Evolutionary conservation across 2,797 vertebrate species (phyloP).

Genomic region (Sebastiscus albofasciatus): DNA sequence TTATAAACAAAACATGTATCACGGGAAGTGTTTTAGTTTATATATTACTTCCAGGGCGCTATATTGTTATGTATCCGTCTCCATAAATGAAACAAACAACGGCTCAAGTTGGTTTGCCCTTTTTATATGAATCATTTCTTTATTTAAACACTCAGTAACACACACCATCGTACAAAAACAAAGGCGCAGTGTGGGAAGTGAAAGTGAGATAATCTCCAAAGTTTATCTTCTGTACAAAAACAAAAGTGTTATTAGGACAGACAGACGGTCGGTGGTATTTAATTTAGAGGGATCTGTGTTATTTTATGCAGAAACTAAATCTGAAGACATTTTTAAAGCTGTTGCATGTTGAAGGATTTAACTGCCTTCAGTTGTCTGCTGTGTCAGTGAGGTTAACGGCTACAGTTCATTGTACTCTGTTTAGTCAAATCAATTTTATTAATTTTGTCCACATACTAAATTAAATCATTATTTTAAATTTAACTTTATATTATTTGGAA

Average conservation of each 20-base stretch:
- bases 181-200: conserved; percentile 31
- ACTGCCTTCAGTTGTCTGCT: neutral
- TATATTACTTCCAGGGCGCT: neutral
- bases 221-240: neutral
- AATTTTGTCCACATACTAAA: neutral
- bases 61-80: neutral
- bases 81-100: neutral
- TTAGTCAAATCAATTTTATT: neutral
- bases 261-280: neutral
- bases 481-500: no score
- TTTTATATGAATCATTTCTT: neutral
- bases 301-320: neutral
- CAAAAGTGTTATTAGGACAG: neutral
- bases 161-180: neutral
- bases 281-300: neutral
- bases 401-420: neutral
- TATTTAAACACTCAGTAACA: neutral
- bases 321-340: neutral
- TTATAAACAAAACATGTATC: neutral
- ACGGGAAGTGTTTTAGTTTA: conserved; percentile 4
- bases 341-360: neutral
- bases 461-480: no score
- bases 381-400: neutral
- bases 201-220: conserved; percentile 7
- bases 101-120: neutral